These are phyloP conservation scores for Bimastos eiseni DNA, from an alignment of 2,888 invertebrate genomes.

Conservation along the genomic window DNA sequence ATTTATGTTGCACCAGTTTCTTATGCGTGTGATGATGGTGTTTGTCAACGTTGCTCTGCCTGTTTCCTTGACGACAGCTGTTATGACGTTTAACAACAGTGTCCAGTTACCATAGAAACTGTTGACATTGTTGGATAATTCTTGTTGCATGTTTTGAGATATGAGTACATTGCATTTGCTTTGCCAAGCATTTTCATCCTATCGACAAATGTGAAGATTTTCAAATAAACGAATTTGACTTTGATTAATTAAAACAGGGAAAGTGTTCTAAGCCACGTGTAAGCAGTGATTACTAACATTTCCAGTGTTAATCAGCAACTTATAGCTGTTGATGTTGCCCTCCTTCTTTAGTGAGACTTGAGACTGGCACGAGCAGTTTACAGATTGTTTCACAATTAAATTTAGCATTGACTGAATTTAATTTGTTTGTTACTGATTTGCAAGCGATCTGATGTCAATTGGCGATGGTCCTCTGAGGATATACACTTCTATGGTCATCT, in stretches of 20 bases:
- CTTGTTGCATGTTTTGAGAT: neutral
- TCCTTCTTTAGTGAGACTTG: no score
- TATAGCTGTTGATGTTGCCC: no score
- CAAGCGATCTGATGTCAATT: neutral
- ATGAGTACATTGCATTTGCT: neutral
- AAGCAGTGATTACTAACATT: no score
- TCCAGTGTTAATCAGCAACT: no score
- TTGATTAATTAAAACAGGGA: no score
- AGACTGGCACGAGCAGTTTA: no score
- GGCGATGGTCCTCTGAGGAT: neutral
- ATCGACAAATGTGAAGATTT: no score
- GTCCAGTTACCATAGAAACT: neutral
- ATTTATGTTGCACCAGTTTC: neutral
- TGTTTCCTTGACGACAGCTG: neutral
- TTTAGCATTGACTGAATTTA: no score
- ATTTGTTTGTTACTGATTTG: neutral
- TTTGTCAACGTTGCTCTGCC: neutral
- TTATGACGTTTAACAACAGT: neutral
- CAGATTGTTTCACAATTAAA: no score
- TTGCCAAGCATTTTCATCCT: no score
- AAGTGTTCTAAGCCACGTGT: no score
- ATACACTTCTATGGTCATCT: constrained; percentile 16
- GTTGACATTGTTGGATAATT: neutral
- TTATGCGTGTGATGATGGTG: neutral
- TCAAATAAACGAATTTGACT: no score